A percentile compares a stretch with the other conserved stretches of the same genome.
These are phyloP conservation scores for Ostrea edulis DNA, from an alignment of 1,140 invertebrate species.

Conservation along the genomic window DNA sequence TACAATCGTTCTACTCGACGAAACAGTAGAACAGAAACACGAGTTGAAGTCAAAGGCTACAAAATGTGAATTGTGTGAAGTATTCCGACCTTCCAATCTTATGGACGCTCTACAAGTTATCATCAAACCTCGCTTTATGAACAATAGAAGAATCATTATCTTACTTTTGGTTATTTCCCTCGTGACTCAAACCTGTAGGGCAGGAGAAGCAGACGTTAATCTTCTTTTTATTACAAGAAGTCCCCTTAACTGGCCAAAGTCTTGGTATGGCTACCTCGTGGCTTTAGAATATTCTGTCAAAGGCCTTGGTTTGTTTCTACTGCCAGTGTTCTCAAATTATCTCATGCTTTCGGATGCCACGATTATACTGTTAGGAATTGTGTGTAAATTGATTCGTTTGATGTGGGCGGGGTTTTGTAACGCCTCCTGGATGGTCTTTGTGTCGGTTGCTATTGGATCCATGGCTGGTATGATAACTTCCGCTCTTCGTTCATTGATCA, in stretches of 20 bases:
- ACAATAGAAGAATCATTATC: conserved; percentile 65
- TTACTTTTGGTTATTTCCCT: conserved; percentile 62
- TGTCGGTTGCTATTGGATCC: conserved; percentile 70
- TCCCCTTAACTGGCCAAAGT: conserved; percentile 75
- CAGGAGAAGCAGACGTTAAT: conserved; percentile 76
- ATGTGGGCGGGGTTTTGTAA: conserved; percentile 71
- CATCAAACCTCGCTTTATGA: conserved; percentile 60
- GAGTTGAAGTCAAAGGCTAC: conserved; percentile 51
- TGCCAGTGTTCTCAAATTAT: conserved; percentile 71
- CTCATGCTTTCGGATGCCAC: conserved; percentile 66
- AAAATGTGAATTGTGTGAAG: conserved; percentile 49
- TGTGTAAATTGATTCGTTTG: conserved; percentile 72
- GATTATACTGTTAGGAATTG: conserved; percentile 73
- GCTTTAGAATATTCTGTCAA: conserved; percentile 76
- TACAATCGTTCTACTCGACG: conserved; percentile 66
- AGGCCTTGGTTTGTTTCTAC: conserved; percentile 72
- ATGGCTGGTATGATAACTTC: conserved; percentile 74
- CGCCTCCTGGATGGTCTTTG: conserved; percentile 76
- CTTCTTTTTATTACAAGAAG: conserved; percentile 72
- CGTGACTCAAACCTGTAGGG: conserved; percentile 72
- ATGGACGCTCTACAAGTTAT: conserved; percentile 69
- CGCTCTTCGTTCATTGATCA: conserved; percentile 72
- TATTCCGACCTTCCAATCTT: conserved; percentile 67
- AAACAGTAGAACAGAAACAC: conserved; percentile 63
- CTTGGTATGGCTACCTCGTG: conserved; percentile 77